A percentile compares a stretch with the other conserved stretches of the same genome.
These are phyloP conservation scores for Dusona sp. DNA, from an alignment of 2,888 invertebrate species.

Conservation along the genomic window DNA sequence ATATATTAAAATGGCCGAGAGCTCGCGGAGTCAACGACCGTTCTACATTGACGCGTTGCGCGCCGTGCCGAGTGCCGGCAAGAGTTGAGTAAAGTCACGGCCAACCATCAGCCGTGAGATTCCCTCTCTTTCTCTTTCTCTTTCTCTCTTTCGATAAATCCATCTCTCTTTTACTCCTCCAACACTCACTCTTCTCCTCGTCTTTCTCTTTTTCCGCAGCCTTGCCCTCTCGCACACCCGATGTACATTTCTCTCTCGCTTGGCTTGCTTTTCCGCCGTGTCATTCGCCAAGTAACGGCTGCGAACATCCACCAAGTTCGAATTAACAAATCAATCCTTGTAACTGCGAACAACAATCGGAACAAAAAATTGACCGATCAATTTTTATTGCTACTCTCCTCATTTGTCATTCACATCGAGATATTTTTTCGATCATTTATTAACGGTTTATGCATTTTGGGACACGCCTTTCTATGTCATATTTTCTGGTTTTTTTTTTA, in stretches of 20 bases:
- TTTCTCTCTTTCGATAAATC: constrained; percentile 34
- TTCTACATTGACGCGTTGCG: constrained; percentile 85
- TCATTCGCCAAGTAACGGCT: constrained; percentile 66
- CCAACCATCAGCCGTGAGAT: constrained; percentile 84
- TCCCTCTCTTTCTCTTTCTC: constrained; percentile 76
- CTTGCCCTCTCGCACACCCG: constrained; percentile 63
- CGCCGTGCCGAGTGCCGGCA: constrained; percentile 80
- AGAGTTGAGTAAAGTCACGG: constrained; percentile 84
- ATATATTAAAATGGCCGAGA: constrained; percentile 53
- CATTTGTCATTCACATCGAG: not conserved
- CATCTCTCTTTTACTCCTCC: constrained; percentile 46
- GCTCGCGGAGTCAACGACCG: constrained; percentile 83
- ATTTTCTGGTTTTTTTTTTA: not conserved
- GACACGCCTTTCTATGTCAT: not conserved
- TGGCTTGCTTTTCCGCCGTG: constrained; percentile 49
- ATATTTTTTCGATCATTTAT: not conserved
- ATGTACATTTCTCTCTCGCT: constrained; percentile 32
- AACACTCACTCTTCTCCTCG: constrained; percentile 69
- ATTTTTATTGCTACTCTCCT: not conserved
- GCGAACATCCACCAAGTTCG: constrained; percentile 52
- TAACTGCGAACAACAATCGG: constrained; percentile 40
- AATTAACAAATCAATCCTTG: constrained; percentile 38
- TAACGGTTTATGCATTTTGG: not conserved
- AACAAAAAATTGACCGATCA: constrained; percentile 2
- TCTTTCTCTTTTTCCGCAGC: constrained; percentile 64